Evolutionary conservation across 2,113 vertebrate genomes (phyloP).

Genomic region (Machaerirhynchus nigripectus): DNA sequence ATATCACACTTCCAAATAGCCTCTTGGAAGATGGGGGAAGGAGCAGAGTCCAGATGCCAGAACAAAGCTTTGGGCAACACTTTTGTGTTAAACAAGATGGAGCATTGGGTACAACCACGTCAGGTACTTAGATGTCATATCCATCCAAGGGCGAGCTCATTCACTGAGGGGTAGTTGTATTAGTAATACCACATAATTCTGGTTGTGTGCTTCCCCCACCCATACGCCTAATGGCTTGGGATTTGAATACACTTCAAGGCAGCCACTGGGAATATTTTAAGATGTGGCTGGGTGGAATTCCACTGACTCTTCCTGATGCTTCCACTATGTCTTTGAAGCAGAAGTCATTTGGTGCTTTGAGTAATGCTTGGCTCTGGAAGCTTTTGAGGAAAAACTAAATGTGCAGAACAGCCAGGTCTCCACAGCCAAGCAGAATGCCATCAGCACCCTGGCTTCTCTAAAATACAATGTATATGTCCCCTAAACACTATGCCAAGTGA

Average conservation of each 20-base stretch:
- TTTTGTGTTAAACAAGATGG: conserved; percentile 75
- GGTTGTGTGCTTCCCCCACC: background rate
- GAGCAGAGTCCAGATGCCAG: background rate
- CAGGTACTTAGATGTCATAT: background rate
- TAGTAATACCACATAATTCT: background rate
- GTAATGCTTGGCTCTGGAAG: background rate
- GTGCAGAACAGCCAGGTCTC: background rate
- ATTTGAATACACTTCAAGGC: background rate
- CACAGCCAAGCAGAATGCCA: background rate
- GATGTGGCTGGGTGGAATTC: background rate
- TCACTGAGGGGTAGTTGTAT: background rate
- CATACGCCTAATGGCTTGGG: background rate
- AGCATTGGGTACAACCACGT: conserved; percentile 56
- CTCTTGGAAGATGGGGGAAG: background rate
- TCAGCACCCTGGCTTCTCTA: background rate
- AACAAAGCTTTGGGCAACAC: conserved; percentile 62
- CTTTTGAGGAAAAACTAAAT: background rate
- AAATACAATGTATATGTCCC: background rate
- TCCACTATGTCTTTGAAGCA: background rate
- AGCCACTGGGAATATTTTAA: background rate
- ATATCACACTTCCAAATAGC: conserved; percentile 12
- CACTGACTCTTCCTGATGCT: background rate
- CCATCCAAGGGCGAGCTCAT: background rate
- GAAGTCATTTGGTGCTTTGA: background rate
- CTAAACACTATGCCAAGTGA: background rate